These are phyloP conservation scores for Ctenopoma multispine DNA, from an alignment of 2,797 vertebrate genomes.

Conservation along the genomic window DNA sequence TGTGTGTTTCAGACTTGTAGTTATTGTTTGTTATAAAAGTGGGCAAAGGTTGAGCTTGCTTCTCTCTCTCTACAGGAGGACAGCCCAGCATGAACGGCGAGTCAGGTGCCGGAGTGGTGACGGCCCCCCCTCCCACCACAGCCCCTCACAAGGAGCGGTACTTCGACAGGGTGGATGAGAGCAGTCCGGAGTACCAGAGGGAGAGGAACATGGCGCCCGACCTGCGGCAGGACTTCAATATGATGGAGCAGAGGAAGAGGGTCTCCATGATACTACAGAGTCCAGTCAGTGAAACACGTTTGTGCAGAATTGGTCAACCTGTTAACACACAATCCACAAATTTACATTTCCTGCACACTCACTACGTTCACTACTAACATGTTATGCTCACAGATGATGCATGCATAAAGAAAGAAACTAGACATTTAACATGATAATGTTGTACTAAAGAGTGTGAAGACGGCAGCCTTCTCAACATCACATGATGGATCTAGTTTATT, in stretches of 20 bases:
- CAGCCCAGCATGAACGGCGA: conserved; percentile 94
- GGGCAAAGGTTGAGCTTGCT: neutral
- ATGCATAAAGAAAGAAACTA: neutral
- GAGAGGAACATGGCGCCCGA: conserved; percentile 99
- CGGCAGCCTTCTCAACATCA: conserved; percentile 40
- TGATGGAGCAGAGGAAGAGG: conserved; percentile 99
- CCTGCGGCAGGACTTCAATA: conserved; percentile 98
- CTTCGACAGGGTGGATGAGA: conserved; percentile 97
- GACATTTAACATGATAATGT: neutral
- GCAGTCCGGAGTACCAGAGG: conserved; percentile 94
- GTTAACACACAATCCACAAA: neutral
- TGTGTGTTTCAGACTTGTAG: too few species aligned
- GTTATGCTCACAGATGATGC: neutral
- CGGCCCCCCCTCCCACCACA: conserved; percentile 93
- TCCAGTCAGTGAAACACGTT: conserved; percentile 85
- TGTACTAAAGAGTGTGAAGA: conserved; percentile 23
- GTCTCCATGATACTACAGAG: conserved; percentile 99
- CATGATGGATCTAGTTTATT: conserved; percentile 57
- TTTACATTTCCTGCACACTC: neutral
- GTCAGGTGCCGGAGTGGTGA: conserved; percentile 94
- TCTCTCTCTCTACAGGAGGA: conserved; percentile 60
- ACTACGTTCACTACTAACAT: neutral
- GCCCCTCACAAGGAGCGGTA: conserved; percentile 98
- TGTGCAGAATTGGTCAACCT: neutral
- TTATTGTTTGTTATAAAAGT: neutral